Evolutionary conservation across 1,140 invertebrate species (phyloP).

Genomic region (Caerostris darwini): DNA sequence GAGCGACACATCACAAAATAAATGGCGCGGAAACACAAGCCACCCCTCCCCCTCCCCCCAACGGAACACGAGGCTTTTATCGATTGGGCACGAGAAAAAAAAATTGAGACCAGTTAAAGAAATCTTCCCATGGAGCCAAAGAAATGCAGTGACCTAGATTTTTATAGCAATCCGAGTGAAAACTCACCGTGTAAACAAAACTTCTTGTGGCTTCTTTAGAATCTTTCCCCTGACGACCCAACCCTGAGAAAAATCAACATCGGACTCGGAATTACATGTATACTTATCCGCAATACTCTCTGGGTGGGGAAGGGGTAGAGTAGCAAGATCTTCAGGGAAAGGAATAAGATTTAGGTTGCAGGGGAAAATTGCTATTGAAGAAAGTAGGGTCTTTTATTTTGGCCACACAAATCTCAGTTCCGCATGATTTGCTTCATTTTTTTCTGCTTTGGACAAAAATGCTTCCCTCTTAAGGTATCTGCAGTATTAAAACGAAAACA

Average conservation of each 20-base stretch:
- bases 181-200: slow-evolving; percentile 72
- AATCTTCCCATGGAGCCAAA: slow-evolving; percentile 59
- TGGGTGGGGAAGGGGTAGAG: background rate
- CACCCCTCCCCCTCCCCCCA: background rate
- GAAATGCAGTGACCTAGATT: slow-evolving; percentile 75
- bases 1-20: slow-evolving; percentile 50
- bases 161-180: slow-evolving; percentile 71
- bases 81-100: slow-evolving; percentile 51
- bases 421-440: no score
- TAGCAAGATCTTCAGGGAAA: background rate
- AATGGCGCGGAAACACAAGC: slow-evolving; percentile 39
- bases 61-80: background rate
- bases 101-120: slow-evolving; percentile 68
- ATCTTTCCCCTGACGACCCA: slow-evolving; percentile 14
- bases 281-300: slow-evolving; percentile 10
- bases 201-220: slow-evolving; percentile 63
- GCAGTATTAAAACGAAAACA: no score
- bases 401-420: background rate
- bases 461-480: no score
- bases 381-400: background rate
- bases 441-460: no score
- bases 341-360: background rate
- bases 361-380: background rate
- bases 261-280: slow-evolving; percentile 24
- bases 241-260: slow-evolving; percentile 39